These are phyloP conservation scores for Motacilla tschutschensis DNA, from an alignment of 2,113 vertebrate species.

Conservation along the genomic window DNA sequence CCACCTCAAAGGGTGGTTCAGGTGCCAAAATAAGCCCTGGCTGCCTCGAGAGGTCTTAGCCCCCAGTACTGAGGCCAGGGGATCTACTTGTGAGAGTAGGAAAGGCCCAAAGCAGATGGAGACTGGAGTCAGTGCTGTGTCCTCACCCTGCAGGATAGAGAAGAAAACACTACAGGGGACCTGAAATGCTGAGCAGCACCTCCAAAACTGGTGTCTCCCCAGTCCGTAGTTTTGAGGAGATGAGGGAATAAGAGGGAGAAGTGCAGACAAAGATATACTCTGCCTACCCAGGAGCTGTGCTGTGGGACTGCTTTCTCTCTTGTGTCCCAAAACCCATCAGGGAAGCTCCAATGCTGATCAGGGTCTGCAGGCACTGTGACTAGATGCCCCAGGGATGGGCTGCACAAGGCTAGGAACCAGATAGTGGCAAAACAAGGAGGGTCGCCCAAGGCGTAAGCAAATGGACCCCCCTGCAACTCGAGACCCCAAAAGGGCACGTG, in stretches of 20 bases:
- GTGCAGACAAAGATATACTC: neutral
- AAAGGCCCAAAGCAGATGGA: neutral
- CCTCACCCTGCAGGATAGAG: fast-evolving
- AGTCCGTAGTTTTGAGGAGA: neutral
- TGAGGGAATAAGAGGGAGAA: neutral
- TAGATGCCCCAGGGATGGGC: fast-evolving
- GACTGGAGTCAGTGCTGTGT: neutral
- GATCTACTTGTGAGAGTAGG: neutral
- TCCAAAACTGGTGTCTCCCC: neutral
- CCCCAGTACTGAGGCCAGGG: neutral
- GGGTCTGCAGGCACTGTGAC: neutral
- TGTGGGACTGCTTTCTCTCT: neutral
- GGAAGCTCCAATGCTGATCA: fast-evolving
- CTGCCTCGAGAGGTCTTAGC: neutral
- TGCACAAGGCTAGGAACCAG: neutral
- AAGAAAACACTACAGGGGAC: neutral
- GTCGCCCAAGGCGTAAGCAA: neutral
- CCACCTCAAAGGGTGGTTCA: fast-evolving
- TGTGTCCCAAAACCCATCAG: neutral
- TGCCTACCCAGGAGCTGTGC: neutral
- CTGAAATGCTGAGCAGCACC: neutral
- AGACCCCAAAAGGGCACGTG: fast-evolving
- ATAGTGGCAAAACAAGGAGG: fast-evolving
- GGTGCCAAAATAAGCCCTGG: neutral
- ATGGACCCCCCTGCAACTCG: fast-evolving